These are phyloP conservation scores for Apis mellifera DNA, from an alignment of 1,140 invertebrate species.

Conservation along the genomic window Amel_HAv3.1 CM009931.2:14549501-14550000, in stretches of 20 bases:
- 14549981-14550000: no score
- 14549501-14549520: no score
- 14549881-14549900: no score
- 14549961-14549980: no score
- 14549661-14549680: neutral
- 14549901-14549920: neutral
- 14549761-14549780: neutral
- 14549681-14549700: neutral
- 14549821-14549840: neutral
- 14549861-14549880: neutral
- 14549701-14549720: neutral
- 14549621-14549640: conserved; percentile 1
- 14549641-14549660: neutral
- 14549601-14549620: conserved; percentile 42
- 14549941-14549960: no score
- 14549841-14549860: neutral
- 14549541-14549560: neutral
- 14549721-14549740: neutral
- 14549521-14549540: neutral
- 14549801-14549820: no score
- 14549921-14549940: no score
- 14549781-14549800: neutral
- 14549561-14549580: conserved; percentile 4
- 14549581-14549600: conserved; percentile 57
- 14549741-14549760: neutral